A percentile compares a stretch with the other conserved stretches of the same genome.
Evolutionary conservation across 2,888 invertebrate genomes (phyloP).

Genomic region (Polietes domitor): DNA sequence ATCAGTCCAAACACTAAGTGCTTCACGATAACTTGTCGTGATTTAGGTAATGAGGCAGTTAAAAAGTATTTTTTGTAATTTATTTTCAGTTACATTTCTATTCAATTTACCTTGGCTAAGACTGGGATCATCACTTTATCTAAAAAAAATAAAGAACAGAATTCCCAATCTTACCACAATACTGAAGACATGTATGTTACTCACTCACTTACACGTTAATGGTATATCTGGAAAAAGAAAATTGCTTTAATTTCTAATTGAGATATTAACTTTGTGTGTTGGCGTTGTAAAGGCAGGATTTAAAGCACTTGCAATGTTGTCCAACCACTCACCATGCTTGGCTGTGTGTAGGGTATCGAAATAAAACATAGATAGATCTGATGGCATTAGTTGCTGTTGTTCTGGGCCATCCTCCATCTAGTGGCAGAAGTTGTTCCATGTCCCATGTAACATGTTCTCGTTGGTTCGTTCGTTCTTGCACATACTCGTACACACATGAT

Average conservation of each 20-base stretch:
- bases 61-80: too few species aligned
- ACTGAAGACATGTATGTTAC: too few species aligned
- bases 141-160: too few species aligned
- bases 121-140: too few species aligned
- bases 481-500: neutral
- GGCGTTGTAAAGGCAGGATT: neutral
- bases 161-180: too few species aligned
- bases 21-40: too few species aligned
- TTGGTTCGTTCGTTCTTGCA: too few species aligned
- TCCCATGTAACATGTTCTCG: constrained; percentile 5
- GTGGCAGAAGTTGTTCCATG: neutral
- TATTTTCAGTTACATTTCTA: too few species aligned
- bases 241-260: neutral
- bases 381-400: neutral
- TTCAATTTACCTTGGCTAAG: too few species aligned
- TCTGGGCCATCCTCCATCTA: neutral
- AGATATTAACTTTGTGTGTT: neutral
- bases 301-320: neutral
- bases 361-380: neutral
- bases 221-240: neutral
- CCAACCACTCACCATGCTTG: neutral
- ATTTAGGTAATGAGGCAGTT: too few species aligned
- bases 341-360: neutral
- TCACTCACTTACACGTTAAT: too few species aligned
- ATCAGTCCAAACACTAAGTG: too few species aligned